Evolutionary conservation across 2,113 vertebrate genomes (phyloP).

Genomic region (Struthidea cinerea): DNA sequence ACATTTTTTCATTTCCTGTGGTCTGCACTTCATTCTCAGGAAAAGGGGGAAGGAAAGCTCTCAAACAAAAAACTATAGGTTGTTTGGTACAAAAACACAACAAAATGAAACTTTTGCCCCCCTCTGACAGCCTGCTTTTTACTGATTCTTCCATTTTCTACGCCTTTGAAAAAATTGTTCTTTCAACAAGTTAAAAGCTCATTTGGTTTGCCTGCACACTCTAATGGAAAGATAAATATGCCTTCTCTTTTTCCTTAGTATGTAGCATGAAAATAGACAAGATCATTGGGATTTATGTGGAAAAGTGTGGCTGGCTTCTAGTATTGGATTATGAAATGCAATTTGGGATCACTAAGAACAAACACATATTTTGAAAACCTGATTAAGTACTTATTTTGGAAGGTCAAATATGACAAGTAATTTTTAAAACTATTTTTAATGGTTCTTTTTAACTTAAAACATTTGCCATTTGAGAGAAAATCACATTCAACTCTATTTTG

Average conservation of each 20-base stretch:
- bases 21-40: neutral
- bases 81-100: neutral
- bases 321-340: neutral
- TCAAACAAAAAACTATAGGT: neutral
- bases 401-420: neutral
- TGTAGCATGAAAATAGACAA: neutral
- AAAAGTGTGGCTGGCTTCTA: neutral
- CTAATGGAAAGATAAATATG: neutral
- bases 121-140: neutral
- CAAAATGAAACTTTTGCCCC: neutral
- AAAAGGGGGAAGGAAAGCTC: neutral
- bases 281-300: neutral
- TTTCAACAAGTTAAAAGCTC: neutral
- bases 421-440: neutral
- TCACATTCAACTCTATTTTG: neutral
- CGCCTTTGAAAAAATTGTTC: neutral
- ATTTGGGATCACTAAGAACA: neutral
- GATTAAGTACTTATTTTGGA: neutral
- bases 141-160: neutral
- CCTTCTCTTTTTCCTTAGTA: neutral
- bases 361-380: neutral
- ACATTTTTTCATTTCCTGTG: slow-evolving; percentile 27
- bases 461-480: neutral
- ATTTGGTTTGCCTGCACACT: neutral
- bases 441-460: neutral